These are phyloP conservation scores for Ceriagrion tenellum DNA, from an alignment of 2,888 invertebrate genomes.

Conservation along the genomic window DNA sequence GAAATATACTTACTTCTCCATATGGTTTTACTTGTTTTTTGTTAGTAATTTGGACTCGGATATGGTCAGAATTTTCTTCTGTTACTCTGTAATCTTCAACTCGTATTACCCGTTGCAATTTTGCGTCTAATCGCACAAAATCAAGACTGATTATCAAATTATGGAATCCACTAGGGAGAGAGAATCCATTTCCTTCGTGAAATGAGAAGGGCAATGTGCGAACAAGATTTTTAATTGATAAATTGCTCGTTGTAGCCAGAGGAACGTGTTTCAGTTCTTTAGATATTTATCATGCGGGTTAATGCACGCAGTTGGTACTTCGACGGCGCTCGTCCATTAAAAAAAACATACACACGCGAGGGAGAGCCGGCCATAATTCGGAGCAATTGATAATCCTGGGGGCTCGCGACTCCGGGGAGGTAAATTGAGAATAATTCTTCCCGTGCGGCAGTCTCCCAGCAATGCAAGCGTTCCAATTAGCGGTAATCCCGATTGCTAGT, in stretches of 20 bases:
- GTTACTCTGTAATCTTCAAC: too few relatives aligned
- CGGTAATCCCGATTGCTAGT: slow-evolving; percentile 17
- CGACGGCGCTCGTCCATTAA: background rate
- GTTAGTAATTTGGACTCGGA: too few relatives aligned
- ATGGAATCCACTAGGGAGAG: too few relatives aligned
- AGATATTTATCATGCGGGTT: background rate
- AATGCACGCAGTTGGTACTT: background rate
- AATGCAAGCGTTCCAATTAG: slow-evolving; percentile 21
- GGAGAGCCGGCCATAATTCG: background rate
- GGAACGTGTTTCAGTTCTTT: background rate
- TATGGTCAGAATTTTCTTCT: too few relatives aligned
- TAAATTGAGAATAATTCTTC: slow-evolving; percentile 9
- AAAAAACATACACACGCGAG: background rate
- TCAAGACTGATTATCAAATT: too few relatives aligned
- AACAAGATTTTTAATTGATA: background rate
- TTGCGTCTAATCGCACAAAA: too few relatives aligned
- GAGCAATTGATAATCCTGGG: background rate
- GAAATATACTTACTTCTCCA: too few relatives aligned
- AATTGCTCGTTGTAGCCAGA: background rate
- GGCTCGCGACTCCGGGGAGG: background rate
- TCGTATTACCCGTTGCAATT: too few relatives aligned
- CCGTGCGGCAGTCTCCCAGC: background rate
- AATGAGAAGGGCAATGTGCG: too few relatives aligned
- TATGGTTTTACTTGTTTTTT: too few relatives aligned
- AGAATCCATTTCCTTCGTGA: too few relatives aligned